Evolutionary conservation across 2,113 vertebrate genomes (phyloP), one percentile per base, ranked within the genome.

Genomic region (Falco punctatus): DNA sequence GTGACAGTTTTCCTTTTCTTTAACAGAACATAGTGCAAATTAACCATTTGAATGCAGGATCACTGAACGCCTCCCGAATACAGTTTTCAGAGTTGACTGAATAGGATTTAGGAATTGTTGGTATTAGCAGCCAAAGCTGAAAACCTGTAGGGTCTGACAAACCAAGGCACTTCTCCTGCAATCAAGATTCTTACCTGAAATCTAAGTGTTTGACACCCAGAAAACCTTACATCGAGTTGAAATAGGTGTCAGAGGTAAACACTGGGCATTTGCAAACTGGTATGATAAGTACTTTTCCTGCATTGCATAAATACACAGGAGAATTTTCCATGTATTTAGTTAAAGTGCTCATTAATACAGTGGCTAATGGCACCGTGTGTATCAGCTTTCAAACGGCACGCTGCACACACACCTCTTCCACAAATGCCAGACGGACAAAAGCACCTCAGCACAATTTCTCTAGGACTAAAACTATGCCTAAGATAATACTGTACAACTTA

Each of bases 1-100:
- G 97, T 98, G 98, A 98, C 98, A 98, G 97, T 98, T 98, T 97
- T 95, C 92, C 94, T 97, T 97, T 98, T 97, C 97, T 97, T 96
- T 86, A 98, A 96, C 93, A 97, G 93, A 98, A 95, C 96, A 81
- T 95, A 95, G 94, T 94, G 95, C 90, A 98, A 97, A 98, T 98
- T 98, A 98, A 98, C 98, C 77, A 33, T 98, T 97, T 97, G 94
- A 97, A 96, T 96, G 97, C 91, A 78, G 75, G 88, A 94, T 46
- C 40, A 44, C 82, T 61, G 38, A 94, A 87, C 26, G 75, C 81
- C 91, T 96, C 91, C 96, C 13, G 0, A 95, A 38, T 28, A 28
- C 85, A 16, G 23, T 73, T 86, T 91, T 77, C 42, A 57, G 88
- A 96, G 66, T 52, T 71, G 66, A 44, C 58, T 52, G 78, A 96